These are phyloP conservation scores for Oreochromis spilurus DNA, from an alignment of 2,113 vertebrate species.

Conservation along the genomic window DNA sequence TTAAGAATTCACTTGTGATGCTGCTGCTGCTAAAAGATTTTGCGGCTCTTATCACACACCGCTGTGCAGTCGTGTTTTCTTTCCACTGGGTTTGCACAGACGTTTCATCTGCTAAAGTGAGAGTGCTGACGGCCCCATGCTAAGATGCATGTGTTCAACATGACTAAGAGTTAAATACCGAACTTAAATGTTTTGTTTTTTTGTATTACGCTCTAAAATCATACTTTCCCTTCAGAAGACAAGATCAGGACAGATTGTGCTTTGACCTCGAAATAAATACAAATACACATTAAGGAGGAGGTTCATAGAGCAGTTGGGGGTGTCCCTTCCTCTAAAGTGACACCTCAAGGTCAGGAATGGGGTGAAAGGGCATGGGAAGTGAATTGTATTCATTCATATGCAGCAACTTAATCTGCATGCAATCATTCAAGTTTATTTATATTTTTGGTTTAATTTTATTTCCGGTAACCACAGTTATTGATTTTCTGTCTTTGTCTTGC, in stretches of 20 bases:
- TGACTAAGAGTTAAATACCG: not conserved
- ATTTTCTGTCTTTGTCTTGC: not conserved
- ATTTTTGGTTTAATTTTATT: not conserved
- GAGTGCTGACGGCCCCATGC: not conserved
- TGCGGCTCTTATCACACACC: not conserved
- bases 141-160: not conserved
- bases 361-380: not conserved
- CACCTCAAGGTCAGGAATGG: not conserved
- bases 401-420: not conserved
- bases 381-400: not conserved
- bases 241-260: not conserved
- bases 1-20: not conserved
- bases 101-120: not conserved
- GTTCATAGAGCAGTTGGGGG: not conserved
- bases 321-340: not conserved
- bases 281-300: not conserved
- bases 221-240: not conserved
- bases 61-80: not conserved
- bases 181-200: not conserved
- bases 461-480: not conserved
- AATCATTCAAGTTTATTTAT: not conserved
- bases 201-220: not conserved
- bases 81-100: slow-evolving; percentile 18
- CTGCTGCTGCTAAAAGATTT: not conserved
- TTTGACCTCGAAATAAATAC: slow-evolving; percentile 1